Base-by-base conservation (phyloP, 2,888 invertebrate genomes). In the Creontiades dilutus region DNA sequence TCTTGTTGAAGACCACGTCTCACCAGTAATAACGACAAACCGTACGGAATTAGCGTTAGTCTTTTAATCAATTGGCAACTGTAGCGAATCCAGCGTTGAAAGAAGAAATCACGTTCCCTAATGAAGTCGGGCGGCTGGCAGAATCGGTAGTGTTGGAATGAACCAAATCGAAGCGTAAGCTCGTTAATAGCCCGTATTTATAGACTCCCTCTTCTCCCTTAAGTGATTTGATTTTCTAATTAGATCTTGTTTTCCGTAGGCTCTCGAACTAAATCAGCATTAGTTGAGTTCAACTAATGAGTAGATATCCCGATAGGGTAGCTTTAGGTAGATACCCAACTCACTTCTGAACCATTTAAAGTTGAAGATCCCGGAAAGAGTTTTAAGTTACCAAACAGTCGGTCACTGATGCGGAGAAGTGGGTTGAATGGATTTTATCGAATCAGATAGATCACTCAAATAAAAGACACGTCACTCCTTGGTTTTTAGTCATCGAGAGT, bases 61-160 rank as follows among this genome's bases (percentile, higher is more conserved):
- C 68, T 3, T 5, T 2, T 52, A 52, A 52, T 52, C 52, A 23
- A 23, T 68, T 19, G 68, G 68, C 68, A 68, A 27, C 68, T 12
- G 61, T 61, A n/a, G 19, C 16, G 57, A 57, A 57, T 57, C n/a
- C 57, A n/a, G 57, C 57, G 57, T 57, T 57, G 68, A 68, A 27
- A 68, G 61, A 19, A 52, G 68, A 68, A 68, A 11, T 23, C 68
- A 23, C 68, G 23, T 19, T 19, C 68, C 23, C 27, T 68, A 68
- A 68, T 68, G 68, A 68, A 68, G 68, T 23, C 23, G 68, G 68
- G 12, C 23, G 68, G 23, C n/a, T 23, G 27, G 19, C 68, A 68
- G 68, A 19, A 27, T 27, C 23, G 52, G 23, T 23, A 11, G 23
- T 23, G 68, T 23, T 68, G 23, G 19, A 68, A 68, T 68, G 68